These are phyloP conservation scores for Nylanderia fulva DNA, from an alignment of 1,140 invertebrate species.

Conservation along the genomic window DNA sequence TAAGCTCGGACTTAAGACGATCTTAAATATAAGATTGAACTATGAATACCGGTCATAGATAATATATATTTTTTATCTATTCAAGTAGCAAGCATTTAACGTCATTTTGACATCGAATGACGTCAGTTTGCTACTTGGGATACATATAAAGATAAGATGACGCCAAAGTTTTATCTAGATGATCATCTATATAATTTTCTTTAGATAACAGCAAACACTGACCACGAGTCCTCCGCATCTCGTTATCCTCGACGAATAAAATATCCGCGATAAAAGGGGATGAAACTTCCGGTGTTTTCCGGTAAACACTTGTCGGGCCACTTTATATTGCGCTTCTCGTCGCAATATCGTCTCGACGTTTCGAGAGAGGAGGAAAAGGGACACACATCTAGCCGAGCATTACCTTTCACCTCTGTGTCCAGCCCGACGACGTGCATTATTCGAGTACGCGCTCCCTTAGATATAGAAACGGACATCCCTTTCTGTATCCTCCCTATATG, in stretches of 20 bases:
- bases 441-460: constrained; percentile 46
- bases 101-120: no score
- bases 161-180: no score
- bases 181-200: no score
- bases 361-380: not conserved
- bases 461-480: constrained; percentile 64
- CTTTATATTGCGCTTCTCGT: no score
- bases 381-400: not conserved
- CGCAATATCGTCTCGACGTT: constrained; percentile 43
- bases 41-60: no score
- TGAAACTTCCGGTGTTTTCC: not conserved
- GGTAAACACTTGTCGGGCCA: constrained; percentile 45
- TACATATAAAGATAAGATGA: no score
- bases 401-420: constrained; percentile 4
- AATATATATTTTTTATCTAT: no score
- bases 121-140: no score
- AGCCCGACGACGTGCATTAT: constrained; percentile 32
- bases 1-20: no score
- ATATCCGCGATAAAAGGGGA: constrained; percentile 8
- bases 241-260: not conserved
- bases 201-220: no score
- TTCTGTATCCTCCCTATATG: constrained; percentile 28
- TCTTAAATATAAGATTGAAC: no score
- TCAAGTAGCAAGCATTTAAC: no score
- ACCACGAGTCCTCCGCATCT: not conserved